phyloP scores from a whole-genome alignment of 2,797 vertebrate species.

The Neosilurus hyrtlii region DNA sequence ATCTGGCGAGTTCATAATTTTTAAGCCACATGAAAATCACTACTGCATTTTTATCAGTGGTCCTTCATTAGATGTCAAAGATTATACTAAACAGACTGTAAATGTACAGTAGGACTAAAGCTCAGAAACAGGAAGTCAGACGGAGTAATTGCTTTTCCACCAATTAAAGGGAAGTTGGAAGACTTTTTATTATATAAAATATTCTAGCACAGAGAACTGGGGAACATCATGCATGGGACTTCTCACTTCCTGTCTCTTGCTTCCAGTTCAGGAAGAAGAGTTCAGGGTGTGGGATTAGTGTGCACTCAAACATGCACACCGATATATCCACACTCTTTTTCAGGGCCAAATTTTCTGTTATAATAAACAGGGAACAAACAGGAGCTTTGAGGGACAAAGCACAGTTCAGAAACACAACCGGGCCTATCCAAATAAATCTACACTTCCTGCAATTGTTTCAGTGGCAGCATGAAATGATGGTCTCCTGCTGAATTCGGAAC shows the following conservation, averaged over 20 bases:
- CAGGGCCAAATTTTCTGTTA: constrained; percentile 32
- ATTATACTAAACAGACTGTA: not conserved
- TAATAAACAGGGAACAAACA: constrained; percentile 46
- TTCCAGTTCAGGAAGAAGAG: constrained; percentile 19
- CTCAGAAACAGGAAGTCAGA: not conserved
- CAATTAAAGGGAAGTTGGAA: not conserved
- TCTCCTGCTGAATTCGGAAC: constrained; percentile 44
- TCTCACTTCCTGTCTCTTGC: constrained; percentile 25
- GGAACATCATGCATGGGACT: constrained; percentile 16
- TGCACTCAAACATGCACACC: not conserved
- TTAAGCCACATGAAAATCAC: not conserved
- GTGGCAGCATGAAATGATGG: constrained; percentile 13
- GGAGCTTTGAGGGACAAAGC: constrained; percentile 57
- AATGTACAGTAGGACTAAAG: not conserved
- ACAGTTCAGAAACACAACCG: constrained; percentile 61
- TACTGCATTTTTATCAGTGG: not conserved
- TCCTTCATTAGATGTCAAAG: not conserved
- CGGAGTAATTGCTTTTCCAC: constrained; percentile 5
- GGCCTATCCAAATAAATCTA: constrained; percentile 39
- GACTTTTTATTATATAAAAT: not conserved
- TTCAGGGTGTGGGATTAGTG: constrained; percentile 28
- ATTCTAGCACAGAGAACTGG: not conserved
- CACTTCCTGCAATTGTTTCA: constrained; percentile 71
- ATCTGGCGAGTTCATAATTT: not conserved
- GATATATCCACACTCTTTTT: constrained; percentile 24